Conservation (phyloP, 2,797 vertebrate genomes). For the Pipistrellus kuhlii region DNA sequence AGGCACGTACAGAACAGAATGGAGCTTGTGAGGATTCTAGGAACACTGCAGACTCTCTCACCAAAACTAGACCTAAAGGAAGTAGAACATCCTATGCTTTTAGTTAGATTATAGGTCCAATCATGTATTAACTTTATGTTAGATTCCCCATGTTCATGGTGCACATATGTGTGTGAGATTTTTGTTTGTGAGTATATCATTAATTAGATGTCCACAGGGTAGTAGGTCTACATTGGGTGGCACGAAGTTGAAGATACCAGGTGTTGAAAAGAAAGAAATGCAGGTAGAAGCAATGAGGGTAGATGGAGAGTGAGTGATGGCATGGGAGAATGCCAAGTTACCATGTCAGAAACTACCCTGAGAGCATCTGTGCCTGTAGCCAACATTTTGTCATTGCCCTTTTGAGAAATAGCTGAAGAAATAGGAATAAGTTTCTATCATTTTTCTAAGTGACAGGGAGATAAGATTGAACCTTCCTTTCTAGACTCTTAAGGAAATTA, state of each 20-base stretch:
- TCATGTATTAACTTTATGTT: neutral
- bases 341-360: neutral
- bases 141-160: neutral
- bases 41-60: neutral
- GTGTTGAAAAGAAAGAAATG: neutral
- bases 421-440: slow-evolving; percentile 8
- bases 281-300: neutral
- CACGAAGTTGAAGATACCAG: neutral
- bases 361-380: neutral
- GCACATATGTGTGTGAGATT: neutral
- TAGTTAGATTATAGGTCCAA: neutral
- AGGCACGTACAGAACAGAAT: slow-evolving; percentile 7
- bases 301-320: neutral
- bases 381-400: neutral
- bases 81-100: neutral
- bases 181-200: neutral
- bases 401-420: slow-evolving; percentile 58
- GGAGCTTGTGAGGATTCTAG: neutral
- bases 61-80: neutral
- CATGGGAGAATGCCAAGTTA: slow-evolving; percentile 21
- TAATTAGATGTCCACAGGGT: neutral
- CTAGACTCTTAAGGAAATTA: slow-evolving; percentile 47
- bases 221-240: neutral
- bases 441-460: slow-evolving; percentile 68
- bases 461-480: slow-evolving; percentile 34